Percentiles rank a stretch among this genome's conserved stretches.
phyloP scores from a whole-genome alignment of 2,888 invertebrate species.

The Diadegma fenestrale region DNA sequence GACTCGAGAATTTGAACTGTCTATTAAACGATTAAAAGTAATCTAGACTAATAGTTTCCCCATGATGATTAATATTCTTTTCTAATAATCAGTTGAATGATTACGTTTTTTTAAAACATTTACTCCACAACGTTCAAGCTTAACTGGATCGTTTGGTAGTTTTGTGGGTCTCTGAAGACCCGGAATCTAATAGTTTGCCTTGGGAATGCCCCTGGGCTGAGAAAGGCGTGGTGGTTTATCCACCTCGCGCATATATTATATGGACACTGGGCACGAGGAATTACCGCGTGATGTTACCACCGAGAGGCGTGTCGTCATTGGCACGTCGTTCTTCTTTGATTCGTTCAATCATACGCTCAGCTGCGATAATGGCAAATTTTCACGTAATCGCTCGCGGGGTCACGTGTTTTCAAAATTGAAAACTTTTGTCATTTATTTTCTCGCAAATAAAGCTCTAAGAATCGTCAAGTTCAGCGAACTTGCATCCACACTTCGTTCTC shows the following conservation, averaged over 20 bases:
- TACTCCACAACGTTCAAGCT: constrained; percentile 25
- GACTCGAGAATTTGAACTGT: background rate
- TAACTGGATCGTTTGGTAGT: constrained; percentile 1
- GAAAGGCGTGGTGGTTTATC: constrained; percentile 80
- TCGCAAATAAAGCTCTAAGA: background rate
- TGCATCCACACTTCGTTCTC: background rate
- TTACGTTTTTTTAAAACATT: constrained; percentile 11
- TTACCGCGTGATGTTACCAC: constrained; percentile 57
- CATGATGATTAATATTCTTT: constrained; percentile 25
- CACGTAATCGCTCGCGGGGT: background rate
- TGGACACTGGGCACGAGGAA: constrained; percentile 33
- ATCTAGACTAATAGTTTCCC: constrained; percentile 14
- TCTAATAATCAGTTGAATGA: background rate
- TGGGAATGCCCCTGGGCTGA: constrained; percentile 82
- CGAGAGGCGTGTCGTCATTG: constrained; percentile 65
- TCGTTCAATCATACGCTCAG: constrained; percentile 64
- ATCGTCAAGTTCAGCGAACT: background rate
- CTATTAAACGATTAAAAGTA: constrained; percentile 17
- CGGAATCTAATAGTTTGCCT: constrained; percentile 74
- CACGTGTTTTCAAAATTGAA: background rate
- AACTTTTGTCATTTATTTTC: background rate
- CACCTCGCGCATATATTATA: constrained; percentile 38
- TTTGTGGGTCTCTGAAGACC: constrained; percentile 43
- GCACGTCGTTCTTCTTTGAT: constrained; percentile 67
- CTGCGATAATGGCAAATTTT: constrained; percentile 21